Evolutionary conservation across 2,113 vertebrate genomes (phyloP).

Genomic region (Rousettus leschenaultii): DNA sequence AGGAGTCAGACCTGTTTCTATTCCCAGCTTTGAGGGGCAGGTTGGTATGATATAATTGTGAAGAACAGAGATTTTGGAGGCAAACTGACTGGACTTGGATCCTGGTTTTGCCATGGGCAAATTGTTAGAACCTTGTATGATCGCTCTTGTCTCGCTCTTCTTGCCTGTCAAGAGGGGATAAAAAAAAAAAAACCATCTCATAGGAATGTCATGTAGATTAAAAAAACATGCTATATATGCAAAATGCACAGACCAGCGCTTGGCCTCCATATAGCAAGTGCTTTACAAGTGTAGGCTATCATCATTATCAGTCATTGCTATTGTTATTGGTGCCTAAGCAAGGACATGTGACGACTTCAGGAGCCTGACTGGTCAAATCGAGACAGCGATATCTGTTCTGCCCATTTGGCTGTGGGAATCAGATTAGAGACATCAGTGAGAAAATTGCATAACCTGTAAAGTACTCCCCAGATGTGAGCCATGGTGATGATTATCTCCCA

Average conservation of each 20-base stretch:
- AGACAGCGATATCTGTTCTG: neutral
- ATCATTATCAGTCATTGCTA: no score
- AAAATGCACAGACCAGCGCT: neutral
- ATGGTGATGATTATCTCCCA: neutral
- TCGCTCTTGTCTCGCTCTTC: neutral
- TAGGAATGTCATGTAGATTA: neutral
- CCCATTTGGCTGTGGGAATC: neutral
- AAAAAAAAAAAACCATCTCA: neutral
- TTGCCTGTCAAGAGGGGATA: neutral
- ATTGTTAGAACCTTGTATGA: neutral
- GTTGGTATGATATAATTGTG: neutral
- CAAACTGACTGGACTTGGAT: neutral
- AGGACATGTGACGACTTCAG: neutral
- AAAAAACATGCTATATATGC: neutral
- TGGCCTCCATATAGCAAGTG: neutral
- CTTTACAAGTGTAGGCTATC: neutral
- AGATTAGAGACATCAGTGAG: neutral
- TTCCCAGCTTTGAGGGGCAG: neutral
- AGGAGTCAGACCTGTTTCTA: neutral
- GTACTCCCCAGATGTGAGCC: conserved; percentile 39
- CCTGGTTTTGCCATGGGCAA: neutral
- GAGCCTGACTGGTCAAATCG: neutral
- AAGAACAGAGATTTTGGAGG: neutral
- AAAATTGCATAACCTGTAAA: neutral
- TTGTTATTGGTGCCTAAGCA: neutral